These are phyloP conservation scores for Chirona hameri DNA, from an alignment of 2,888 invertebrate genomes.

Conservation along the genomic window DNA sequence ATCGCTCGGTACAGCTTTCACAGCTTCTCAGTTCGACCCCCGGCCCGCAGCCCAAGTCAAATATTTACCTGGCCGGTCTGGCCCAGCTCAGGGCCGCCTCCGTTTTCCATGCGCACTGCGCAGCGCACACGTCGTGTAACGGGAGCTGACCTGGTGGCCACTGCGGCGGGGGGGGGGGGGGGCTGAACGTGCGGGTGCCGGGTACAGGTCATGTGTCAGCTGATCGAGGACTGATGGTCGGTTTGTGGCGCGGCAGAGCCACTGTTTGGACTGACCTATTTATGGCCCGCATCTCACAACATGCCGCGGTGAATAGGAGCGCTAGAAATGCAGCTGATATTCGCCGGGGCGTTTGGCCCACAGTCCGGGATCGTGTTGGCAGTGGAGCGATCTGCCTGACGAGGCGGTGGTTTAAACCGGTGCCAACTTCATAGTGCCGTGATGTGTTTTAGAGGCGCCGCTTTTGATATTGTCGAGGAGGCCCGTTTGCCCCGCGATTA, in stretches of 20 bases:
- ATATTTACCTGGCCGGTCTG: not conserved
- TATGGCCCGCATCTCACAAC: not conserved
- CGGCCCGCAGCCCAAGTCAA: not conserved
- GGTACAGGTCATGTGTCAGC: not conserved
- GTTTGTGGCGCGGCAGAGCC: not conserved
- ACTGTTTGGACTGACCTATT: not conserved
- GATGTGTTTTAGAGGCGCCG: no score
- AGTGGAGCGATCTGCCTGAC: no score
- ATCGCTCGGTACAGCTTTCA: no score
- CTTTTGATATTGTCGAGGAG: no score
- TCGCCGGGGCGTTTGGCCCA: no score
- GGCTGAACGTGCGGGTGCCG: not conserved
- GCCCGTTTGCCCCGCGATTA: no score
- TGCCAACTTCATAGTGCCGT: no score
- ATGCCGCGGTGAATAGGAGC: not conserved
- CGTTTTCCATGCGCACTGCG: not conserved
- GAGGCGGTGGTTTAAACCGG: no score
- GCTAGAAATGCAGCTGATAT: no score
- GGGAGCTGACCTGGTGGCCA: not conserved
- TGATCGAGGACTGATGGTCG: not conserved
- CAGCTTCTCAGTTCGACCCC: no score
- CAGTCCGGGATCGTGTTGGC: no score
- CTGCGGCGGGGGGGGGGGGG: not conserved
- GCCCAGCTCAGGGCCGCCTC: not conserved
- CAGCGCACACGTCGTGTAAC: not conserved